Percentiles rank a stretch among this genome's conserved stretches.
Conservation (phyloP, 2,797 vertebrate genomes). For the Moxostoma hubbsi region DNA sequence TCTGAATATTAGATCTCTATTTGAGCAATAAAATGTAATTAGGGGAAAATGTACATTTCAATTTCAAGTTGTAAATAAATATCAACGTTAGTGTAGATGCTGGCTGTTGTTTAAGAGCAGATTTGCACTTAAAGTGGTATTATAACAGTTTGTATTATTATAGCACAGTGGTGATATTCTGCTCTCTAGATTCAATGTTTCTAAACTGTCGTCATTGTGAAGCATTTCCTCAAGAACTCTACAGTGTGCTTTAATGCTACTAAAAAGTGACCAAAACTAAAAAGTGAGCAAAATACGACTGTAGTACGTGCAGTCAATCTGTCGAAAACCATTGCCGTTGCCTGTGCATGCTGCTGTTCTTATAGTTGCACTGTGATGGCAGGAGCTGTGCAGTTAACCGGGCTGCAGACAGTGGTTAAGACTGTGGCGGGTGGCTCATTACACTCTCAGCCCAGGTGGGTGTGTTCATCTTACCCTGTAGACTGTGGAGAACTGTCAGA, state of each 20-base stretch:
- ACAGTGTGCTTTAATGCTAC: no score
- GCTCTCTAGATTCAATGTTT: neutral
- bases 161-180: no score
- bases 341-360: neutral
- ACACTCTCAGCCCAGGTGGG: conserved; percentile 16
- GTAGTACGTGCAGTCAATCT: neutral
- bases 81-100: neutral
- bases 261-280: neutral
- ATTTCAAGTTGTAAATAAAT: neutral
- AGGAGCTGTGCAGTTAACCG: conserved; percentile 4
- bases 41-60: neutral
- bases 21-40: conserved; percentile 34
- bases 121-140: no score
- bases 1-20: conserved; percentile 25
- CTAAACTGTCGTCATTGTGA: neutral
- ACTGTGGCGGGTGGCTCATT: conserved; percentile 13
- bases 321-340: neutral
- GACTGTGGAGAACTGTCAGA: conserved; percentile 42
- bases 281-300: neutral
- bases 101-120: neutral
- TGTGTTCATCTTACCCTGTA: conserved; percentile 18
- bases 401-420: conserved; percentile 7
- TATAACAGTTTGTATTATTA: no score
- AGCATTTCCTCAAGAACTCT: no score
- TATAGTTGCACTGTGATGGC: neutral